These are phyloP conservation scores for Hydroisotoma schaefferi DNA, from an alignment of 2,888 invertebrate genomes.

Conservation along the genomic window DNA sequence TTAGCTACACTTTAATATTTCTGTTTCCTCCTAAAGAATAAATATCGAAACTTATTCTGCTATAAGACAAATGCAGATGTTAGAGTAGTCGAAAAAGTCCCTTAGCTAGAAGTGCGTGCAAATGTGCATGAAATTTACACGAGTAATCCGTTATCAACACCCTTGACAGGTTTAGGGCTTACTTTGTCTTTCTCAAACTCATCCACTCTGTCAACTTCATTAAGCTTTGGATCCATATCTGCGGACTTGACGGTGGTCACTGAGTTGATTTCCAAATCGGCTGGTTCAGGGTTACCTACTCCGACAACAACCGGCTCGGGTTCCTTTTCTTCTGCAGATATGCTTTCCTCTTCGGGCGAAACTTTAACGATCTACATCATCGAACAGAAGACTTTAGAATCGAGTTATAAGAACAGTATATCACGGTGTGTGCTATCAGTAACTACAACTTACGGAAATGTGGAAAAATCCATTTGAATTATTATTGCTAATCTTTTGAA, in stretches of 20 bases:
- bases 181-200: constrained; percentile 30
- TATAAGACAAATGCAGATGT: too few species aligned
- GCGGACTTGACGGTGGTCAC: neutral
- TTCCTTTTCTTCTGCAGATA: constrained; percentile 15
- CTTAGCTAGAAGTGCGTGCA: too few species aligned
- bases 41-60: too few species aligned
- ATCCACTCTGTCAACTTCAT: constrained; percentile 36
- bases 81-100: too few species aligned
- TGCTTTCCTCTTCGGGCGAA: constrained; percentile 26
- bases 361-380: constrained; percentile 43
- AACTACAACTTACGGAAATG: constrained; percentile 32
- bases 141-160: constrained; percentile 42
- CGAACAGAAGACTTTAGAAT: constrained; percentile 5
- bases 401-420: neutral
- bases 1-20: too few species aligned
- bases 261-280: neutral
- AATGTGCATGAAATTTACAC: constrained; percentile 1
- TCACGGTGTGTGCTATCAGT: neutral
- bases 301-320: constrained; percentile 6
- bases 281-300: constrained; percentile 14
- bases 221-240: constrained; percentile 41
- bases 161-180: constrained; percentile 29
- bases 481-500: constrained; percentile 40
- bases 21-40: too few species aligned
- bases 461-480: constrained; percentile 47